Evolutionary conservation across 2,888 invertebrate species (phyloP).

Genomic region (Notodonta dromedarius): DNA sequence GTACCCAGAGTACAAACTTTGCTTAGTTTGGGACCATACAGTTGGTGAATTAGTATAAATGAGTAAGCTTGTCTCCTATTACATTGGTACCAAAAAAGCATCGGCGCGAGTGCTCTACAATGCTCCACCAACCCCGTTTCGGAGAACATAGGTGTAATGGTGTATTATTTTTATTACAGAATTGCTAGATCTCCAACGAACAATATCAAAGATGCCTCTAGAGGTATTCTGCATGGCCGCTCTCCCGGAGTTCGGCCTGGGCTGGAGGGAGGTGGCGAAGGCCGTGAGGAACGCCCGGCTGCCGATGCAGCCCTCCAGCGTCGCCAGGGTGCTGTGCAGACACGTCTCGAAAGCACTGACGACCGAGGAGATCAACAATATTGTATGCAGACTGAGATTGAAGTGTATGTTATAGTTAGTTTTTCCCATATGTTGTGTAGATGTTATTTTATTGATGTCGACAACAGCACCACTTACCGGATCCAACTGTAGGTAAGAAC

Average conservation of each 20-base stretch:
- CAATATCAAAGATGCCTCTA: conserved; percentile 60
- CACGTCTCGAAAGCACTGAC: conserved; percentile 48
- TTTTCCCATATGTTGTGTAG: too few species aligned
- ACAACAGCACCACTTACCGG: too few species aligned
- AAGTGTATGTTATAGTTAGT: conserved; percentile 52
- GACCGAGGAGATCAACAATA: conserved; percentile 53
- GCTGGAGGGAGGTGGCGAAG: conserved; percentile 56
- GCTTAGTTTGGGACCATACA: too few species aligned
- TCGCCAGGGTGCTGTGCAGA: conserved; percentile 57
- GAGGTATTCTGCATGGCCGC: conserved; percentile 51
- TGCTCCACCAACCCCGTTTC: too few species aligned
- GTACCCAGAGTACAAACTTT: too few species aligned
- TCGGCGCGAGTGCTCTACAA: too few species aligned
- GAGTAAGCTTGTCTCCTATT: background rate
- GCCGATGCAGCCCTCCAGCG: conserved; percentile 59
- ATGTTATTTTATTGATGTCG: too few species aligned
- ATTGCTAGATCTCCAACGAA: conserved; percentile 51
- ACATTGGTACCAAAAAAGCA: background rate
- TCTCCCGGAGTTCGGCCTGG: conserved; percentile 63
- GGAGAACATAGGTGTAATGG: too few species aligned
- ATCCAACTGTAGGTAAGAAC: too few species aligned
- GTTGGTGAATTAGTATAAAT: background rate
- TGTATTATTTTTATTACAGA: conserved; percentile 43
- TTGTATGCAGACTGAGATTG: conserved; percentile 51
- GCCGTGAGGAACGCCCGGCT: conserved; percentile 54